Percentiles rank a stretch among this genome's conserved stretches.
Conservation (phyloP, 2,113 vertebrate genomes). For the Clarias gariepinus region DNA sequence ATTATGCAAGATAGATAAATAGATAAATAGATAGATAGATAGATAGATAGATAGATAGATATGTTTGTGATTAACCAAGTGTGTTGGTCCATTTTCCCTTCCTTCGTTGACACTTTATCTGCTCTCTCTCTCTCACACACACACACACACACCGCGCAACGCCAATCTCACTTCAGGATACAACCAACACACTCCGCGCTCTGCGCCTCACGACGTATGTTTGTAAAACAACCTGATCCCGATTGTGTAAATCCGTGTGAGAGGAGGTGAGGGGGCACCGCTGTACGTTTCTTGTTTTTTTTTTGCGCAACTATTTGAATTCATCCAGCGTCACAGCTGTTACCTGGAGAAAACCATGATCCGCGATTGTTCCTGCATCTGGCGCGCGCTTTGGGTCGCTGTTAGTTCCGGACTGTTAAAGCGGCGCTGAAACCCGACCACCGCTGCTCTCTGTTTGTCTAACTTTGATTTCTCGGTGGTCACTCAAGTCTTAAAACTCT, state of each 20-base stretch:
- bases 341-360: constrained; percentile 41
- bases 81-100: background rate
- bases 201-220: background rate
- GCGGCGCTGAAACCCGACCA: constrained; percentile 41
- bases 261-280: background rate
- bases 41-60: constrained; percentile 4
- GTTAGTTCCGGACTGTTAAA: constrained; percentile 34
- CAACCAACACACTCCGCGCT: background rate
- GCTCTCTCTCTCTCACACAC: background rate
- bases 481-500: constrained; percentile 48
- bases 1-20: background rate
- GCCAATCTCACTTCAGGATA: constrained; percentile 26
- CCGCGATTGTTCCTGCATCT: constrained; percentile 25
- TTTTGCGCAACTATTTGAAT: constrained; percentile 40
- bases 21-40: background rate
- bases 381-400: constrained; percentile 45
- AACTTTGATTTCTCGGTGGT: constrained; percentile 49
- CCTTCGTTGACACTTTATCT: background rate
- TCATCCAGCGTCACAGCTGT: constrained; percentile 30
- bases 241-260: constrained; percentile 6
- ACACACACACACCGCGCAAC: background rate
- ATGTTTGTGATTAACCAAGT: background rate
- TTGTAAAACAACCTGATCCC: background rate
- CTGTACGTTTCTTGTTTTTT: background rate
- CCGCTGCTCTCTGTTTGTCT: constrained; percentile 29